phyloP scores from a whole-genome alignment of 2,888 invertebrate genomes.

The Drosophila aldrichi region DNA sequence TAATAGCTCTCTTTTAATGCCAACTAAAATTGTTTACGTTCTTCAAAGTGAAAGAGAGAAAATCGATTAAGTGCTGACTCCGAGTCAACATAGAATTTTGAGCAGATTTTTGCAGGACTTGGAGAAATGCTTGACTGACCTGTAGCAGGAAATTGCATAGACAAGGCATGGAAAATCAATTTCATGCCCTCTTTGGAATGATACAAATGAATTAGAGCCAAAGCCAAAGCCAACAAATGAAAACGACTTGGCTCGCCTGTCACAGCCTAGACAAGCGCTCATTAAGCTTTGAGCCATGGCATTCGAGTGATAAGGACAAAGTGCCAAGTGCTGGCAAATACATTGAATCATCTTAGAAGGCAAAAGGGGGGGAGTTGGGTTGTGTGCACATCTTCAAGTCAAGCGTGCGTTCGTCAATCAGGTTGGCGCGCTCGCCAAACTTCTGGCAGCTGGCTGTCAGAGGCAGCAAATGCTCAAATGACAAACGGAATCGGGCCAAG shows the following conservation, averaged over 20 bases:
- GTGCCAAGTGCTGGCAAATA: slow-evolving; percentile 50
- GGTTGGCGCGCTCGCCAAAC: slow-evolving; percentile 49
- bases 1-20: background rate
- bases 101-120: slow-evolving; percentile 21
- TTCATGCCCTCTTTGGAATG: slow-evolving; percentile 38
- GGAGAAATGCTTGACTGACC: slow-evolving; percentile 12
- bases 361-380: no score
- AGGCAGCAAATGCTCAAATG: slow-evolving; percentile 69
- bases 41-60: background rate
- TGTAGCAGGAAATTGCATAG: slow-evolving; percentile 23
- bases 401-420: slow-evolving; percentile 67
- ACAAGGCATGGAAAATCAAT: slow-evolving; percentile 54
- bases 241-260: slow-evolving; percentile 69
- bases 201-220: slow-evolving; percentile 51
- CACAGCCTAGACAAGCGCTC: slow-evolving; percentile 71
- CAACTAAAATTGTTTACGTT: slow-evolving; percentile 10
- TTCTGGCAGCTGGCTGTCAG: slow-evolving; percentile 75
- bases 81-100: slow-evolving; percentile 28
- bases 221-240: slow-evolving; percentile 35
- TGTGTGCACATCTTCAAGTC: slow-evolving; percentile 19
- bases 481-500: slow-evolving; percentile 68
- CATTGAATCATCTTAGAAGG: slow-evolving; percentile 35
- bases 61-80: slow-evolving; percentile 29
- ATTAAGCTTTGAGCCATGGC: slow-evolving; percentile 72
- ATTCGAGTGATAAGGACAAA: slow-evolving; percentile 57